Conservation (phyloP, 2,797 vertebrate genomes). For the Pseudochirops cupreus region DNA sequence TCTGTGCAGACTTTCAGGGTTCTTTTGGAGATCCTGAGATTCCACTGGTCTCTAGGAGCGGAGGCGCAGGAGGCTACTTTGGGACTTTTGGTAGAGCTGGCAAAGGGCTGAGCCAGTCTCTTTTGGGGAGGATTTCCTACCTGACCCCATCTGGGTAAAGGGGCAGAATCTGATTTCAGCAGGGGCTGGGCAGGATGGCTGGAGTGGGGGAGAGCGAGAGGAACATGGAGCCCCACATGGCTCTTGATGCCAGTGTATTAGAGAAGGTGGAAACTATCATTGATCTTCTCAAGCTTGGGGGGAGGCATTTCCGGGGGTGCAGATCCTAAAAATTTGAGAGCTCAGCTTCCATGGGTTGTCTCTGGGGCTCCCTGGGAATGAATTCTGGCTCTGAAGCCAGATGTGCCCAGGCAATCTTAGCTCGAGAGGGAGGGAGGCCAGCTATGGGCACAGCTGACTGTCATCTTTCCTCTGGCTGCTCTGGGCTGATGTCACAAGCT, state of each 20-base stretch:
- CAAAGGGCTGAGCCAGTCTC: neutral
- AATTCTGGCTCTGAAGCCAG: neutral
- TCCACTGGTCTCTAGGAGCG: neutral
- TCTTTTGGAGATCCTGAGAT: neutral
- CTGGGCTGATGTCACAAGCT: neutral
- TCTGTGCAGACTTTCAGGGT: neutral
- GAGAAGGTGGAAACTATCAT: neutral
- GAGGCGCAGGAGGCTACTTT: neutral
- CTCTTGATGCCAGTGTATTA: neutral
- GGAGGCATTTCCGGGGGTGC: neutral
- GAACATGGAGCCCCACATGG: neutral
- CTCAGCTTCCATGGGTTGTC: neutral
- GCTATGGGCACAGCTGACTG: rapidly evolving
- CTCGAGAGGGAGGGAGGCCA: neutral
- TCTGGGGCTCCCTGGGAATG: neutral
- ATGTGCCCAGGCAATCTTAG: neutral
- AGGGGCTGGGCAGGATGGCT: neutral
- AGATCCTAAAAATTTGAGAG: neutral
- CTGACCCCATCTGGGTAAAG: neutral
- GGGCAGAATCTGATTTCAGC: neutral
- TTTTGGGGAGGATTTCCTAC: neutral
- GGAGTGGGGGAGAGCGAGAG: neutral
- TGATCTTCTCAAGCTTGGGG: neutral
- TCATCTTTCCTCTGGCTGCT: constrained; percentile 4
- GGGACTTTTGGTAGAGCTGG: neutral